These are phyloP conservation scores for Nestor notabilis DNA, from an alignment of 2,113 vertebrate genomes.

Conservation along the genomic window DNA sequence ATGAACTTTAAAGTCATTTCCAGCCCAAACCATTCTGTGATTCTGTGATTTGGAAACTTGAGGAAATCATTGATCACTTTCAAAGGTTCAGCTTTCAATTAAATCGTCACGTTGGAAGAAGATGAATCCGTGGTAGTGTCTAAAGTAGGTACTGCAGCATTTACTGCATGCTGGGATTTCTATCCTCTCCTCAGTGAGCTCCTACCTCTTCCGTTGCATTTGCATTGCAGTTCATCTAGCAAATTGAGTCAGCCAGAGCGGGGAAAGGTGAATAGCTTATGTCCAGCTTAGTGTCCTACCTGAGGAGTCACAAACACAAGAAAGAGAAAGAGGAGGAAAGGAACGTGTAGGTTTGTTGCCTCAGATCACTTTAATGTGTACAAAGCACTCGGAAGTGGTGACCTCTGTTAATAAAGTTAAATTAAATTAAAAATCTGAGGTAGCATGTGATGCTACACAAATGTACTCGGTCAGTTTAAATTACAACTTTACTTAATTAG, in stretches of 20 bases:
- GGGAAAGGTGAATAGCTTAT: neutral
- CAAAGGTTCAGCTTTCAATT: neutral
- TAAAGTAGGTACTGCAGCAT: neutral
- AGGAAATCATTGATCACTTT: neutral
- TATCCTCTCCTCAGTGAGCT: neutral
- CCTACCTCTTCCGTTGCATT: neutral
- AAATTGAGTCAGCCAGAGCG: neutral
- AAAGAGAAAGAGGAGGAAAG: neutral
- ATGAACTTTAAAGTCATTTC: neutral
- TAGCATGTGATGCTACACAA: neutral
- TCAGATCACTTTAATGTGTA: neutral
- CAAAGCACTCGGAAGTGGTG: neutral
- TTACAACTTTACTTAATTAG: slow-evolving; percentile 35
- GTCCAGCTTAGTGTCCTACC: neutral
- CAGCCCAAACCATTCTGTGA: neutral
- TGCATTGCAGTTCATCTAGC: neutral
- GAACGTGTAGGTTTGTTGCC: neutral
- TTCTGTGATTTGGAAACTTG: neutral
- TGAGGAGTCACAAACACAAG: neutral
- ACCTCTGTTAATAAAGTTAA: neutral
- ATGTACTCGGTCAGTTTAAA: slow-evolving; percentile 8
- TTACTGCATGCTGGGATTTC: neutral
- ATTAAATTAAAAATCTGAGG: neutral
- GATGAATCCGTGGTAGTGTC: neutral
- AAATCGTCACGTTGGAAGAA: neutral